These are phyloP conservation scores for Nymphalis urticae DNA, from an alignment of 2,888 invertebrate genomes.

Conservation along the genomic window DNA sequence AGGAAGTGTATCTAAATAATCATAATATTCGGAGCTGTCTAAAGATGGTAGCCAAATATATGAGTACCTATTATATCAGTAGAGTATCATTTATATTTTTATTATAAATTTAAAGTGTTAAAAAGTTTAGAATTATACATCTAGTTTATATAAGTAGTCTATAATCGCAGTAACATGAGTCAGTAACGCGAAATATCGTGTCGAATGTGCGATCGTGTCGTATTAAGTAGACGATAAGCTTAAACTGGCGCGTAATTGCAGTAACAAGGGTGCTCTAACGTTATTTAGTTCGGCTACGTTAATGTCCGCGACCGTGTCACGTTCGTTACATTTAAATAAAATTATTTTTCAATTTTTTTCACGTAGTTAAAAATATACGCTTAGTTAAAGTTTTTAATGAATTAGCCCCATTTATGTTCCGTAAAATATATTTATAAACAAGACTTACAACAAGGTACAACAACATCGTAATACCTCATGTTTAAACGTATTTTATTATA, in stretches of 20 bases:
- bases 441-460: background rate
- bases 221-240: background rate
- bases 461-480: no score
- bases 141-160: no score
- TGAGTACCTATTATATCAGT: no score
- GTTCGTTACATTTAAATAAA: conserved; percentile 66
- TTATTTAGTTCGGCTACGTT: conserved; percentile 73
- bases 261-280: conserved; percentile 78
- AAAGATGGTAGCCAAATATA: no score
- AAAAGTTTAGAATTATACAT: no score
- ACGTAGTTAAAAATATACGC: conserved; percentile 43
- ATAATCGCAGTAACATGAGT: no score
- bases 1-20: no score
- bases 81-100: no score
- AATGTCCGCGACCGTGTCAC: conserved; percentile 66
- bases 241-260: conserved; percentile 66
- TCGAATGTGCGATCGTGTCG: background rate
- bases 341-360: conserved; percentile 59
- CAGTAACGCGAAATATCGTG: no score
- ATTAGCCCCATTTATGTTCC: background rate
- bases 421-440: background rate
- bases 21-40: no score
- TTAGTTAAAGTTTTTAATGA: conserved; percentile 39
- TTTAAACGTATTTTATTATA: no score
- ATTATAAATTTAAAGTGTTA: no score